Evolutionary conservation across 1,140 invertebrate species (phyloP).

Genomic region (Pseudomyrmex cubaensis): DNA sequence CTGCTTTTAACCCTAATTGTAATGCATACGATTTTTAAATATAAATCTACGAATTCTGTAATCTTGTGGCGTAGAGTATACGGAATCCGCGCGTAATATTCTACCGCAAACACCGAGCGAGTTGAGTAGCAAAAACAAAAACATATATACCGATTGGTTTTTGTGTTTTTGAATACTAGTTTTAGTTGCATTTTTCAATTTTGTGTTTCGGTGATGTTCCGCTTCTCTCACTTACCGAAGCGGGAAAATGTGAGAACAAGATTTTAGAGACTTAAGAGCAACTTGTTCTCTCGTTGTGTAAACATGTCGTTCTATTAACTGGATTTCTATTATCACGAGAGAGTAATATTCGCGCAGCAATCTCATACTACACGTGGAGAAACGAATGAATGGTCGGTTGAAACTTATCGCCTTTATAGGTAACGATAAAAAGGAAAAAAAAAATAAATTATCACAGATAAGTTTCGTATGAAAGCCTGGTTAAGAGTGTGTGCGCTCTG

Average conservation of each 20-base stretch:
- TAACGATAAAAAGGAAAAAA: conserved; percentile 54
- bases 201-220: neutral
- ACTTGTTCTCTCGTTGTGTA: neutral
- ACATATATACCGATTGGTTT: neutral
- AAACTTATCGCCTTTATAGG: conserved; percentile 63
- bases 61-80: neutral
- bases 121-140: neutral
- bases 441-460: conserved; percentile 61
- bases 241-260: neutral
- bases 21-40: neutral
- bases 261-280: conserved; percentile 4
- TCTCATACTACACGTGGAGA: conserved; percentile 40
- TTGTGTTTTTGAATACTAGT: conserved; percentile 29
- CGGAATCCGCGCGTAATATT: neutral
- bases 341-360: conserved; percentile 63
- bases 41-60: conserved; percentile 36
- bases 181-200: conserved; percentile 39
- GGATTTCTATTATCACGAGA: neutral
- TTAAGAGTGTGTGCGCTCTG: conserved; percentile 66
- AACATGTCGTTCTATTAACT: neutral
- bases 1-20: conserved; percentile 26
- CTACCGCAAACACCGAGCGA: neutral
- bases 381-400: conserved; percentile 39
- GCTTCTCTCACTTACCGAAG: neutral
- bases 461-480: conserved; percentile 71